Evolutionary conservation across 2,888 invertebrate genomes (phyloP).

Genomic region (Ormyrus thymus): DNA sequence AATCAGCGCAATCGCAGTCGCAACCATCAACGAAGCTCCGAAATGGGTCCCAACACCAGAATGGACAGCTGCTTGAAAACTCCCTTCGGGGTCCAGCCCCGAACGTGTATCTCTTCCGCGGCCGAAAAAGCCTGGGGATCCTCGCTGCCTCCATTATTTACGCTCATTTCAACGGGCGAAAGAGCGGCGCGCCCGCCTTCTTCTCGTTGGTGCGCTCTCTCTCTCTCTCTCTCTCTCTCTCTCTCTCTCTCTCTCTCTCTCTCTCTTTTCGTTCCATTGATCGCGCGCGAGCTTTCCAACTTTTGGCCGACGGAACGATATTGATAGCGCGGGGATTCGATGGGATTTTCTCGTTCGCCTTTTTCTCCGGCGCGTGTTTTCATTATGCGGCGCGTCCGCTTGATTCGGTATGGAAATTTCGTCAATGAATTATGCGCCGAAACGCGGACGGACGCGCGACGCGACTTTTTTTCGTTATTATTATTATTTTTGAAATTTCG

Average conservation of each 20-base stretch:
- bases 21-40: too few species aligned
- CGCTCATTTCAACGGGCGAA: slow-evolving; percentile 28
- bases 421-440: slow-evolving; percentile 33
- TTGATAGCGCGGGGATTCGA: slow-evolving; percentile 28
- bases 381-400: slow-evolving; percentile 14
- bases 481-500: not conserved
- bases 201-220: not conserved
- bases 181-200: not conserved
- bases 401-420: slow-evolving; percentile 42
- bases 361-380: slow-evolving; percentile 11
- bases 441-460: not conserved
- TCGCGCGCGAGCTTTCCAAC: slow-evolving; percentile 11
- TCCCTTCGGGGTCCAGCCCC: too few species aligned
- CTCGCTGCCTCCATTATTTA: slow-evolving; percentile 37
- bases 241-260: too few species aligned
- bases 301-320: slow-evolving; percentile 29
- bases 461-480: slow-evolving; percentile 7
- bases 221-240: too few species aligned
- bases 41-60: too few species aligned
- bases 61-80: not conserved
- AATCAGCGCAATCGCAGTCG: too few species aligned
- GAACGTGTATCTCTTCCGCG: too few species aligned
- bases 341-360: slow-evolving; percentile 26
- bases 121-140: not conserved
- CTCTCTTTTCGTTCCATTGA: not conserved